Evolutionary conservation across 2,797 vertebrate species (phyloP), one percentile per base, ranked within the genome.

Genomic region (Pangasius larnaudii): DNA sequence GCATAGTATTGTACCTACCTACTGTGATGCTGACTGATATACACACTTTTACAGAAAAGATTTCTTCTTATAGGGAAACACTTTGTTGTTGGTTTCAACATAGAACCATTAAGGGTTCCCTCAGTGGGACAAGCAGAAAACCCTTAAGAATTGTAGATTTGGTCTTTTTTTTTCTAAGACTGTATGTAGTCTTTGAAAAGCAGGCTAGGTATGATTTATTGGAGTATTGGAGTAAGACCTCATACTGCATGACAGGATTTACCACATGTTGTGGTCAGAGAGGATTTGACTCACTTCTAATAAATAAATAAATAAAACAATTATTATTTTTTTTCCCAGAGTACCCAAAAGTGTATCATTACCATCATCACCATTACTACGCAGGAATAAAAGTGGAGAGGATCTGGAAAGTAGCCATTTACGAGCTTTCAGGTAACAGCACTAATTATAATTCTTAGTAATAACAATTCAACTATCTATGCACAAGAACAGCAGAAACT

Each of bases 381-480:
- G 89, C 0, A 90, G 90, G 88, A 77, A 22, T 0, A 85, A 91
- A 0, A 24, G 33, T 0, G 82, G 85, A 0, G n/a, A 89, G 11
- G 83, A 58, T 10, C 11, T 36, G 2, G 91, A 92, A 30, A 89
- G 51, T 87, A n/a, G 56, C 82, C 93, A 84, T 2, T 33, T 85
- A 1, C 84, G 95, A 3, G 92, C 94, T 14, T 93, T 94, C 92
- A 95, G 96, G 96, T 96, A 74, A 59, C 8, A 75, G 1, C 53
- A 59, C 46, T 16, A 30, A 72, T 63, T 30, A 13, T 61, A n/a
- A 13, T 80, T 36, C 46, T 61, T 58, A 42, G 8, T 79, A 80
- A 59, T 36, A 56, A 9, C n/a, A 46, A 46, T 27, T 27, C 36
- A 75, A 75, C 14, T 36, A 36, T 58, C n/a, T 56, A 27, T 46